phyloP scores from a whole-genome alignment of 2,113 vertebrate genomes.

The Barbus barbus region DNA sequence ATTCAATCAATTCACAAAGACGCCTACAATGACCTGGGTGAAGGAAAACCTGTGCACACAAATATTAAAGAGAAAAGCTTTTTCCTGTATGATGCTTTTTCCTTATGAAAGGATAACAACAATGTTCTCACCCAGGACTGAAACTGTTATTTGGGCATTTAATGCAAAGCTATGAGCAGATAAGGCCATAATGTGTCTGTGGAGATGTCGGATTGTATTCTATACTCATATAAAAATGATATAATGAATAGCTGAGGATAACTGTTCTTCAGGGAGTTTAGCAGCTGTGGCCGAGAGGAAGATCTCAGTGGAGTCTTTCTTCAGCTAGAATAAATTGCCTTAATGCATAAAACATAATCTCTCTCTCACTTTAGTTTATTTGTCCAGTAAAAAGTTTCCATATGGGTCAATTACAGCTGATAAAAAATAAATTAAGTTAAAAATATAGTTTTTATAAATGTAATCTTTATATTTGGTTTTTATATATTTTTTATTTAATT shows the following conservation, averaged over 20 bases:
- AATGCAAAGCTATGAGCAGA: background rate
- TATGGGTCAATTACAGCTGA: background rate
- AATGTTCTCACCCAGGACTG: background rate
- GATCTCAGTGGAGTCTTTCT: background rate
- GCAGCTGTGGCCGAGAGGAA: background rate
- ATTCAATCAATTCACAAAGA: conserved; percentile 14
- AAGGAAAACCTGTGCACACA: conserved; percentile 19
- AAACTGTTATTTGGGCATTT: background rate
- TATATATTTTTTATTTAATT: no score
- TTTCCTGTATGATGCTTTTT: no score
- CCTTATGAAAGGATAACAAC: background rate
- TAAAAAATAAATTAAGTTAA: background rate
- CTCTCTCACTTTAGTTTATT: background rate
- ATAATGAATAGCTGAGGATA: conserved; percentile 7
- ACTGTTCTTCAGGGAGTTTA: background rate
- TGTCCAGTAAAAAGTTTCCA: background rate
- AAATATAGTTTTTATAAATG: no score
- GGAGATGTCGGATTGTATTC: background rate
- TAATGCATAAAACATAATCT: background rate
- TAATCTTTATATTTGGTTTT: no score
- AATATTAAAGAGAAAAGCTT: background rate
- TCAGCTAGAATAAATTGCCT: background rate
- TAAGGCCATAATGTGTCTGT: background rate
- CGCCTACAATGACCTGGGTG: background rate
- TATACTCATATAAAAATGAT: background rate